phyloP scores from a whole-genome alignment of 2,888 invertebrate genomes.

The Nezara viridula region DNA sequence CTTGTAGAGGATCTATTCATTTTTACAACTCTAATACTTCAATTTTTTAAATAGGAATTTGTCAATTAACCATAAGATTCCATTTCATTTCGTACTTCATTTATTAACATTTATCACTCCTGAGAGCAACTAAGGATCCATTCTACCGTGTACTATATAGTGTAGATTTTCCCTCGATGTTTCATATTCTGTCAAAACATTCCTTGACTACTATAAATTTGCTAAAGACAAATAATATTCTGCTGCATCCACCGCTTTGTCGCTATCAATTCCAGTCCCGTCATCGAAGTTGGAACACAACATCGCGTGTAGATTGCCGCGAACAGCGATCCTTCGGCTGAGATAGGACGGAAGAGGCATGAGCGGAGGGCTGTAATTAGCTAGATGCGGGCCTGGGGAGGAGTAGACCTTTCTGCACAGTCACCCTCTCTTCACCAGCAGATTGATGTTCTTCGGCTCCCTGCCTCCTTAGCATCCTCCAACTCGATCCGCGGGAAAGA shows the following conservation, averaged over 20 bases:
- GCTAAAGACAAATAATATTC: not conserved
- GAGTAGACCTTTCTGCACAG: slow-evolving; percentile 36
- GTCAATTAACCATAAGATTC: too few relatives aligned
- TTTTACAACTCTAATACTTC: too few relatives aligned
- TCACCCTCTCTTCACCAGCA: slow-evolving; percentile 41
- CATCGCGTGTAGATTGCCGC: slow-evolving; percentile 3
- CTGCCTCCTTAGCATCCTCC: not conserved
- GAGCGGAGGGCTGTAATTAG: not conserved
- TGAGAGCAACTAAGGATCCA: too few relatives aligned
- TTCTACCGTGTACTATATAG: too few relatives aligned
- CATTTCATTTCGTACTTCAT: too few relatives aligned
- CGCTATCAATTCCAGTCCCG: not conserved
- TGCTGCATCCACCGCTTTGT: not conserved
- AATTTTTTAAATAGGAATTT: too few relatives aligned
- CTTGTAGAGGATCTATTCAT: too few relatives aligned
- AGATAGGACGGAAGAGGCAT: not conserved
- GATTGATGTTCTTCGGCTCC: slow-evolving; percentile 51
- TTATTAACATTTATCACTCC: too few relatives aligned
- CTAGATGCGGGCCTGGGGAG: slow-evolving; percentile 44
- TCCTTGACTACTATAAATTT: too few relatives aligned
- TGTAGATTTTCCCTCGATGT: too few relatives aligned
- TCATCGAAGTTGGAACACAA: not conserved
- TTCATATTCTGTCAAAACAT: too few relatives aligned
- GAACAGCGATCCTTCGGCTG: not conserved
- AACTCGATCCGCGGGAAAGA: not conserved